Evolutionary conservation across 2,888 invertebrate species (phyloP), one percentile per base, ranked within the genome.

Genomic region (Ochropleura plecta): DNA sequence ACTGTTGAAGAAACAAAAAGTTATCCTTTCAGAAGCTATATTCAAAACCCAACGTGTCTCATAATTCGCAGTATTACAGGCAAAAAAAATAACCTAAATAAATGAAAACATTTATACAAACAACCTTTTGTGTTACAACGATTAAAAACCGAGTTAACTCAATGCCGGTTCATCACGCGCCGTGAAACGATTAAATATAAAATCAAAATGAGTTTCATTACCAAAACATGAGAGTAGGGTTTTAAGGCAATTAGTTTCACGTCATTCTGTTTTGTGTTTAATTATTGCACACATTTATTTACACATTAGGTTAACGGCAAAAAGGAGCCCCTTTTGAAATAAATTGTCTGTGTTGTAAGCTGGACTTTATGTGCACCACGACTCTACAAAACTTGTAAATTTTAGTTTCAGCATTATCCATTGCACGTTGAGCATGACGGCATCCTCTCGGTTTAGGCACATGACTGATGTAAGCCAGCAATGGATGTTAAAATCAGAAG

Each of bases 211-310:
- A 75, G 59, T 84, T 81, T 79, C 70, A 75, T 87, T 86, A 86
- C 72, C 74, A 78, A 83, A 88, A 88, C 79, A 89, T 85, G 88
- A 89, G 88, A 87, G 82, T 83, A 87, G 88, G 90, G 90, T 91
- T 92, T 89, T 85, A 89, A 90, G 90, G 91, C 91, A 93, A 95
- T 95, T 95, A 95, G 94, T 94, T 92, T 83, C 82, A 86, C 88
- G 92, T 93, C 93, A 90, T 90, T 92, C 91, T 87, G 90, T 91
- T 91, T 92, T 91, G 91, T 91, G 94, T 94, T 95, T 95, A 95
- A 95, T 95, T 95, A 95, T 95, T 94, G 90, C 93, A 91, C 92
- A 91, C 95, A 95, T 95, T 95, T 95, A 95, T 95, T 94, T 93
- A 92, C 94, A 93, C 95, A 95, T 95, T 95, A 95, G 92, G 92